A percentile compares a stretch with the other conserved stretches of the same genome.
phyloP scores from a whole-genome alignment of 1,140 invertebrate genomes.

The Octopus bimaculoides region DNA sequence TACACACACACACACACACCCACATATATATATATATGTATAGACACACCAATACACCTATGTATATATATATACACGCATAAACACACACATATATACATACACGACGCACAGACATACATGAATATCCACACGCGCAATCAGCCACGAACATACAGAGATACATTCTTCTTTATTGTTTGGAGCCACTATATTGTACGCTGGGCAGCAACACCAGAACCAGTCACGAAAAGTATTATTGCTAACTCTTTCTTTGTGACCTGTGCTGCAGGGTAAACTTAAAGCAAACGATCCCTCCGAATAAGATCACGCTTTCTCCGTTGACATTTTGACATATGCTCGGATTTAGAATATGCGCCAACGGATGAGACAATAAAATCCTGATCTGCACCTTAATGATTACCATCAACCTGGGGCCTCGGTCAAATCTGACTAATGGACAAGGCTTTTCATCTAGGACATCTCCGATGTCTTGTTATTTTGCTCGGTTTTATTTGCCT shows the following conservation, averaged over 20 bases:
- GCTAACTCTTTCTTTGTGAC: no score
- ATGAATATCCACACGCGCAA: no score
- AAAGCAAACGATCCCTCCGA: not conserved
- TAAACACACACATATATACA: no score
- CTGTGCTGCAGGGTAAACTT: no score
- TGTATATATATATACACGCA: not conserved
- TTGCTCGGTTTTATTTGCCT: no score
- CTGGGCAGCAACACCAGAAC: no score
- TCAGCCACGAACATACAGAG: no score
- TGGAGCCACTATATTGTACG: no score
- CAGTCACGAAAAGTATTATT: no score
- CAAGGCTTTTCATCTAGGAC: no score
- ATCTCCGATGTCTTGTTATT: no score
- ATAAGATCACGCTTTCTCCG: not conserved
- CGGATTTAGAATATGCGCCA: not conserved
- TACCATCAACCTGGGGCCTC: slow-evolving; percentile 2
- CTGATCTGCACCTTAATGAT: not conserved
- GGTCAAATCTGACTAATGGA: not conserved
- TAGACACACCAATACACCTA: not conserved
- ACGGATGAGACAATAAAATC: slow-evolving; percentile 4
- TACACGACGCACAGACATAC: not conserved
- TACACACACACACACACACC: not conserved
- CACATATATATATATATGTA: not conserved
- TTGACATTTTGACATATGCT: not conserved
- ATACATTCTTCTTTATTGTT: no score